Evolutionary conservation across 2,888 invertebrate genomes (phyloP), one percentile per base, ranked within the genome.

Genomic region (Tridacna crocea): DNA sequence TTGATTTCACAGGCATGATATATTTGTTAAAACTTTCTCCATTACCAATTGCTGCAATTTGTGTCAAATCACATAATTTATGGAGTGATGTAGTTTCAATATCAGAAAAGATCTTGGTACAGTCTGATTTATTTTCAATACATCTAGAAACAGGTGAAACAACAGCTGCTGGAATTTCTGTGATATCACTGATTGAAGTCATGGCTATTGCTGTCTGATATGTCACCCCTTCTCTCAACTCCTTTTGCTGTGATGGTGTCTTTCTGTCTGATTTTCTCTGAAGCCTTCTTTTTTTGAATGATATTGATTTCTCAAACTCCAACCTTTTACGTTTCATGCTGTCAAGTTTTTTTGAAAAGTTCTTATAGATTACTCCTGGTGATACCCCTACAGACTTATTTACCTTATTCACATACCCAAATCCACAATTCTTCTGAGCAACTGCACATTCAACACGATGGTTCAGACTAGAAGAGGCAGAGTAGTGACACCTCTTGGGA

Each of bases 401-500:
- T 8, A 79, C 60, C 51, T 68, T 61, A 17, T 51, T 79, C 12
- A 83, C 55, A 51, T 79, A 83, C 17, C 51, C 27, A 26, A 4
- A n/a, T 10, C 82, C 82, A 15, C 27, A 6, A 58, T 83, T 79
- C 48, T 79, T 79, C 22, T 73, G 2, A 17, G 58, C 58, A 15
- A 83, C 75, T 24, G 77, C 70, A 77, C 82, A 83, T 4, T 51
- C n/a, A 0, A 79, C 27, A 0, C 82, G 0, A 22, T 55, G 63
- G 22, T 47, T 65, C 36, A 82, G 72, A 68, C 79, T 82, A 36
- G 22, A 17, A 22, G 79, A 77, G 15, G 0, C 82, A 47, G 83
- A 79, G 65, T 70, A 80, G 65, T 83, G 79, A 24, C 61, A 65
- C 8, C 74, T 60, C 65, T 83, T 83, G 10, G 79, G 77, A 17